Conservation (phyloP, 2,113 vertebrate genomes). For the Morphnarchus princeps region DNA sequence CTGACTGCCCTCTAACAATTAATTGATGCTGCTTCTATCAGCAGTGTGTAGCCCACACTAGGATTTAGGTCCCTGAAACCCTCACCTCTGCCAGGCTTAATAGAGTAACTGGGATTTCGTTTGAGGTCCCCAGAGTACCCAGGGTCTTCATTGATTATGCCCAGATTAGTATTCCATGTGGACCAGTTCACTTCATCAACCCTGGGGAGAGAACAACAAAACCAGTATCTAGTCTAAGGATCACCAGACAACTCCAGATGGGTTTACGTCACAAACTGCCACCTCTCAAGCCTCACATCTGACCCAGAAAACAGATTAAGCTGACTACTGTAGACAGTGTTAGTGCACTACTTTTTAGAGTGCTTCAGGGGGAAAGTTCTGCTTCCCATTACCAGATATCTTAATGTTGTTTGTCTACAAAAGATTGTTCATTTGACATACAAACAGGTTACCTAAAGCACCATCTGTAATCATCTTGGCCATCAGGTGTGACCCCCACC, state of each 20-base stretch:
- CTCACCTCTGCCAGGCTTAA: conserved; percentile 76
- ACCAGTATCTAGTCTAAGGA: neutral
- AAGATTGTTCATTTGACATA: neutral
- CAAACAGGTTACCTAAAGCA: conserved; percentile 86
- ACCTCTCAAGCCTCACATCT: neutral
- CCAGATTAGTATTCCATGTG: conserved; percentile 92
- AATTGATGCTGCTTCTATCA: neutral
- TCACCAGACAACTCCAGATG: neutral
- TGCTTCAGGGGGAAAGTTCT: neutral
- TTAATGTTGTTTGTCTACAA: neutral
- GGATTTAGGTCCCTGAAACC: neutral
- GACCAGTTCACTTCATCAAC: conserved; percentile 98
- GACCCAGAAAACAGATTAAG: neutral
- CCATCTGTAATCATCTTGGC: conserved; percentile 80
- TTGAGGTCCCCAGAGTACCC: conserved; percentile 77
- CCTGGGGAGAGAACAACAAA: conserved; percentile 67
- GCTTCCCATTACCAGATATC: neutral
- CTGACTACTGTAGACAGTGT: neutral
- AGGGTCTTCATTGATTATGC: conserved; percentile 93
- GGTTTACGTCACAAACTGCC: neutral
- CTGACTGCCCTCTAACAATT: neutral
- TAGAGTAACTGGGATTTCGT: conserved; percentile 67
- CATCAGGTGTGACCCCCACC: conserved; percentile 75
- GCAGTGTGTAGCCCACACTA: neutral
- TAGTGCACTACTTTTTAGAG: neutral